Evolutionary conservation across 2,888 invertebrate genomes (phyloP).

Genomic region (Trachelus stipa): DNA sequence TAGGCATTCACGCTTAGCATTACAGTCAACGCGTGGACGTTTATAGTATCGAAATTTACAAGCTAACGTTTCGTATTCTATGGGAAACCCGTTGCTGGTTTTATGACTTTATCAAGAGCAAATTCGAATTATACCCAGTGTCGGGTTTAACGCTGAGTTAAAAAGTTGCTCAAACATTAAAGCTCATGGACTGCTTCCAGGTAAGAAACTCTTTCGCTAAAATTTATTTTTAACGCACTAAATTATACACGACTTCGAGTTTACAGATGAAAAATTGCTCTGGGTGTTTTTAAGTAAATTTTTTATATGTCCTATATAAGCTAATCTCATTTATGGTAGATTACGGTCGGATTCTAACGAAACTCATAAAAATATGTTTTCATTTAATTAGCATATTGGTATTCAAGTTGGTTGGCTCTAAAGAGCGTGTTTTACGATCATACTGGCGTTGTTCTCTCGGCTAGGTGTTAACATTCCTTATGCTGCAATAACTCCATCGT

Average conservation of each 20-base stretch:
- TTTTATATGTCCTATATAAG: slow-evolving; percentile 4
- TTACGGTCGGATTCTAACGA: slow-evolving; percentile 22
- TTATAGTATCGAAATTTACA: neutral
- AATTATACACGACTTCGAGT: neutral
- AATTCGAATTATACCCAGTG: neutral
- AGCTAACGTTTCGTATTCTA: neutral
- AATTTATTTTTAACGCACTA: neutral
- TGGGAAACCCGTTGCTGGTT: neutral
- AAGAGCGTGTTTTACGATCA: slow-evolving; percentile 38
- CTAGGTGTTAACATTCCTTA: slow-evolving; percentile 37
- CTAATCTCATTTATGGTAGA: slow-evolving; percentile 33
- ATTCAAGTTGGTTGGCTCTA: slow-evolving; percentile 25
- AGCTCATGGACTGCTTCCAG: neutral
- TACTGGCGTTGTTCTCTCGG: slow-evolving; percentile 26
- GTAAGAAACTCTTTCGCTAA: neutral
- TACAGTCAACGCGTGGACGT: neutral
- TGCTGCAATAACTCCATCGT: slow-evolving; percentile 34
- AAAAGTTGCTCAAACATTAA: neutral
- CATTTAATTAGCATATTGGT: slow-evolving; percentile 47
- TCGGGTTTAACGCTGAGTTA: neutral
- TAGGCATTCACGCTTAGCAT: neutral
- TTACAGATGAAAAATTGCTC: neutral
- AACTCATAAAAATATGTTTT: slow-evolving; percentile 34
- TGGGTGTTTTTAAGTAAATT: neutral
- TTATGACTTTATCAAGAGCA: neutral